phyloP scores from a whole-genome alignment of 2,113 vertebrate genomes.

The Salvelinus alpinus region DNA sequence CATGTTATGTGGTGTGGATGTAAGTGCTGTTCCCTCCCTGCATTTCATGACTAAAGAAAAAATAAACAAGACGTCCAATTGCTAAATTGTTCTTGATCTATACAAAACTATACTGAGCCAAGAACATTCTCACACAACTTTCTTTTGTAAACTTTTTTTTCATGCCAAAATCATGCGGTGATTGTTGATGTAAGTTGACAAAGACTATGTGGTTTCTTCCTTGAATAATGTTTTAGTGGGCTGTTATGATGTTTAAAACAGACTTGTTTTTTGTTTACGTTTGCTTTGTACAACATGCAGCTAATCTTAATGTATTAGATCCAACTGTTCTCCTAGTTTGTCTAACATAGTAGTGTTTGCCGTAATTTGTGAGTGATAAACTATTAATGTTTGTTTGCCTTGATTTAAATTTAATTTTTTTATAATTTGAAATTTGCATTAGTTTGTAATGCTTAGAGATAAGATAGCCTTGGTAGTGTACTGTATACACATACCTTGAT shows the following conservation, averaged over 20 bases:
- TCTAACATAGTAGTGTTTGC: constrained; percentile 34
- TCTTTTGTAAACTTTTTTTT: constrained; percentile 97
- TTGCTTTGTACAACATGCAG: constrained; percentile 51
- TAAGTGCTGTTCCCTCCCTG: constrained; percentile 98
- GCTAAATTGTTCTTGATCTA: constrained; percentile 83
- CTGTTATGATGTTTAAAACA: constrained; percentile 54
- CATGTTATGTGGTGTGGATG: constrained; percentile 99
- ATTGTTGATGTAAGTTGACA: constrained; percentile 99
- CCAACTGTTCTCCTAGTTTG: constrained; percentile 61
- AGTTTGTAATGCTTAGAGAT: constrained; percentile 5
- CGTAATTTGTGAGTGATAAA: constrained; percentile 41
- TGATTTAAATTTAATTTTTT: constrained; percentile 10
- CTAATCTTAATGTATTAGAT: constrained; percentile 46
- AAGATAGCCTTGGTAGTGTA: neutral
- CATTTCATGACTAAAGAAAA: constrained; percentile 91
- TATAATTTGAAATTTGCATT: constrained; percentile 5
- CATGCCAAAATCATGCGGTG: constrained; percentile 99
- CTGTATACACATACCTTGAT: constrained; percentile 25
- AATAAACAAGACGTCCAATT: constrained; percentile 73
- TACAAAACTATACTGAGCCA: constrained; percentile 85
- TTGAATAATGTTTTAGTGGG: constrained; percentile 1
- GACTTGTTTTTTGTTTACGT: constrained; percentile 40
- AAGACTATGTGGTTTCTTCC: constrained; percentile 74
- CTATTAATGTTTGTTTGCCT: constrained; percentile 19
- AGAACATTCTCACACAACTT: constrained; percentile 98